phyloP scores from a whole-genome alignment of 1,140 invertebrate species.

The Stratiolaelaps scimitus region DNA sequence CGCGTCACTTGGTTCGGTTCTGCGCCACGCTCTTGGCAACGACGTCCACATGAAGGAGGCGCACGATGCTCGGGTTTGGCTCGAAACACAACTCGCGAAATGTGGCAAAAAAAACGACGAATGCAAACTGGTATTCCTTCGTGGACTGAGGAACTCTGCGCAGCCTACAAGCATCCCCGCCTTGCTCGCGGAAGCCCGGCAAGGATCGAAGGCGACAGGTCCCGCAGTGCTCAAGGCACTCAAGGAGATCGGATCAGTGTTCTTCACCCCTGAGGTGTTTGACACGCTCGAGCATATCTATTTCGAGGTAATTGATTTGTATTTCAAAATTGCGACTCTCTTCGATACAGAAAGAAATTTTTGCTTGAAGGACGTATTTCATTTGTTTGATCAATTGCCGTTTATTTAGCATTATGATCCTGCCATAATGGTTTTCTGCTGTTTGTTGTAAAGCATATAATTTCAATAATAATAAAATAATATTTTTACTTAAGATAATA shows the following conservation, averaged over 20 bases:
- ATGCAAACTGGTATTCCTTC: constrained; percentile 51
- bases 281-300: background rate
- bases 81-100: constrained; percentile 42
- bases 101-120: constrained; percentile 44
- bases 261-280: constrained; percentile 8
- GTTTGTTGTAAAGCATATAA: too few species aligned
- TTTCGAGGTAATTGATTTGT: background rate
- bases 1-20: constrained; percentile 30
- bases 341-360: constrained; percentile 6
- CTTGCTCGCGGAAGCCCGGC: constrained; percentile 47
- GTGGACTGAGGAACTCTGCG: constrained; percentile 54
- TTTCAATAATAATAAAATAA: too few species aligned
- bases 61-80: constrained; percentile 31
- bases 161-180: constrained; percentile 47
- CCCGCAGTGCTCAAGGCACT: constrained; percentile 55
- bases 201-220: constrained; percentile 45
- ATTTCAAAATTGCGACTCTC: background rate
- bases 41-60: constrained; percentile 27
- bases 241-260: constrained; percentile 41
- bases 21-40: constrained; percentile 30
- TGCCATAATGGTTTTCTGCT: background rate
- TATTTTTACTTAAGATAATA: too few species aligned
- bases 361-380: too few species aligned
- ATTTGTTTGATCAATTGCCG: constrained; percentile 13
- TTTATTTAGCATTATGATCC: background rate